Percentiles rank a stretch among this genome's conserved stretches.
phyloP scores from a whole-genome alignment of 2,888 invertebrate species.

The Dysmachus trigonus region DNA sequence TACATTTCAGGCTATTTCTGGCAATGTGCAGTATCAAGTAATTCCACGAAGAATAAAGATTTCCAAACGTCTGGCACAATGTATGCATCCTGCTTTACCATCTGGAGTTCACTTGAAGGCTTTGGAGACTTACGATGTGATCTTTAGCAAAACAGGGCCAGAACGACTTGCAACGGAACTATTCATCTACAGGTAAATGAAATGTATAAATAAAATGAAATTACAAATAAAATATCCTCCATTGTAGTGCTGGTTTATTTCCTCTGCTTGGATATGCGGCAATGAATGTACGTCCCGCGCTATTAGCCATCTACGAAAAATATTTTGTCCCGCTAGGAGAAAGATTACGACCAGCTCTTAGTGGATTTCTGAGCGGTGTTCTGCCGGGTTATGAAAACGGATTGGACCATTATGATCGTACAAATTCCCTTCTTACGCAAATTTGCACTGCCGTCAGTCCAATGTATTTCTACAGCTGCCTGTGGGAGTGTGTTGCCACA shows the following conservation, averaged over 20 bases:
- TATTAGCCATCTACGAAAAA: conserved; percentile 85
- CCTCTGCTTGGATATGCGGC: conserved; percentile 89
- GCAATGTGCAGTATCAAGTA: conserved; percentile 82
- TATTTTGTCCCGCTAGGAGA: conserved; percentile 86
- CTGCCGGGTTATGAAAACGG: conserved; percentile 88
- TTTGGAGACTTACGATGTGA: conserved; percentile 88
- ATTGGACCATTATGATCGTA: conserved; percentile 83
- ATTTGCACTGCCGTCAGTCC: conserved; percentile 80
- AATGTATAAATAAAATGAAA: background rate
- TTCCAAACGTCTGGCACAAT: conserved; percentile 90
- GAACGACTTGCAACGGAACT: conserved; percentile 81
- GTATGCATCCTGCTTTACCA: conserved; percentile 91
- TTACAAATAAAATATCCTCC: background rate
- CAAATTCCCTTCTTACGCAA: conserved; percentile 59
- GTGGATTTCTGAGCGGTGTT: conserved; percentile 87
- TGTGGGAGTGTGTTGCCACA: conserved; percentile 87
- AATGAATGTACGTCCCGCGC: conserved; percentile 85
- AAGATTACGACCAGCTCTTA: conserved; percentile 75
- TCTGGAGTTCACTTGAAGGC: conserved; percentile 92
- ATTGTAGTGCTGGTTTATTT: conserved; percentile 75
- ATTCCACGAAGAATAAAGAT: conserved; percentile 88
- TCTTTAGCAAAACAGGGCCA: conserved; percentile 88
- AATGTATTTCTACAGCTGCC: conserved; percentile 82
- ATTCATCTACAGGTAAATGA: conserved; percentile 79
- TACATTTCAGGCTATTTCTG: conserved; percentile 73